These are phyloP conservation scores for Picathartes gymnocephalus DNA, from an alignment of 2,113 vertebrate species.

Conservation along the genomic window DNA sequence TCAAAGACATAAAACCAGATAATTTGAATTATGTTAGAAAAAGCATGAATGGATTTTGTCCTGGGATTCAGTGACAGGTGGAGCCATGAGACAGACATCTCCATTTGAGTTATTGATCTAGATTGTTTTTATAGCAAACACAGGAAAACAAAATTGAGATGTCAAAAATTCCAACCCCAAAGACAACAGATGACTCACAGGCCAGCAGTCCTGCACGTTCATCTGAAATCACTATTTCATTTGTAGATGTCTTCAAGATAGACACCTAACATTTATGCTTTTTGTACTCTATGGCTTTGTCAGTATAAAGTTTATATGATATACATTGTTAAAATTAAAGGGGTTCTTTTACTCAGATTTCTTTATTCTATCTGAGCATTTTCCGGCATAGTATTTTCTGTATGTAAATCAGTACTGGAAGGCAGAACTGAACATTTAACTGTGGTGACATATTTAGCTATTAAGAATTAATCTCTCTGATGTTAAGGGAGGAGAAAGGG, in stretches of 20 bases:
- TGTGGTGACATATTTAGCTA: neutral
- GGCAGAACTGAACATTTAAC: neutral
- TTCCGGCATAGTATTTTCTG: neutral
- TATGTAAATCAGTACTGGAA: neutral
- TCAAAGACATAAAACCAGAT: neutral
- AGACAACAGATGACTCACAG: neutral
- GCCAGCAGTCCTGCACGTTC: neutral
- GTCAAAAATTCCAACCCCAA: neutral
- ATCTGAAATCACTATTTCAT: neutral
- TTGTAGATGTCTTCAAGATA: neutral
- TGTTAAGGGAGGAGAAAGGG: neutral
- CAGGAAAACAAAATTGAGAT: neutral
- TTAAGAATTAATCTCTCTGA: slow-evolving; percentile 5
- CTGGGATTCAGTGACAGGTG: neutral
- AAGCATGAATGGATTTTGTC: neutral
- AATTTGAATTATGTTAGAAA: neutral
- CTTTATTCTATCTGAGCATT: neutral
- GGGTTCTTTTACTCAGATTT: neutral
- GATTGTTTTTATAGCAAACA: neutral
- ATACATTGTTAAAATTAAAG: neutral
- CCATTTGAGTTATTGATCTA: neutral
- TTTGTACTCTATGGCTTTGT: neutral
- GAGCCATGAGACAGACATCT: neutral
- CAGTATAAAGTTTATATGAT: neutral
- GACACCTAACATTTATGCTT: neutral